Percentiles rank a stretch among this genome's conserved stretches.
Conservation (phyloP, 2,888 invertebrate genomes). For the Oligia latruncula region DNA sequence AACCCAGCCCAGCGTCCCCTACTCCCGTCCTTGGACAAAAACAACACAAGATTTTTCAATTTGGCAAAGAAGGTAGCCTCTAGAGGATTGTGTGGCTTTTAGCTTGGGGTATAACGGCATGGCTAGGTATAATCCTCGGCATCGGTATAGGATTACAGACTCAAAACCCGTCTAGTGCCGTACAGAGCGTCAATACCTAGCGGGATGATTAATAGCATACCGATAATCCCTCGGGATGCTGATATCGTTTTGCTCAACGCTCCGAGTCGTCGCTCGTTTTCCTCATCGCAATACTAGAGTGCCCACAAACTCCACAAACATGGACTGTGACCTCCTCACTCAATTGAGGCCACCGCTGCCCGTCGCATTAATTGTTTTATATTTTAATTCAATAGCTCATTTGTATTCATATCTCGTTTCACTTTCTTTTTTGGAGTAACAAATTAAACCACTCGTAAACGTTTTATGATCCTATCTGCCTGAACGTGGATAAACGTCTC, state of each 20-base stretch:
- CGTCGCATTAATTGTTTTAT: slow-evolving; percentile 51
- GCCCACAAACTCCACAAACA: slow-evolving; percentile 54
- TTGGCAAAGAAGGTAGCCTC: slow-evolving; percentile 64
- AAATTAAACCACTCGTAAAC: slow-evolving; percentile 61
- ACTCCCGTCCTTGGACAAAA: slow-evolving; percentile 51
- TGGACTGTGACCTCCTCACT: slow-evolving; percentile 28
- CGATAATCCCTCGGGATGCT: slow-evolving; percentile 77
- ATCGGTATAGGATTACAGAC: slow-evolving; percentile 69
- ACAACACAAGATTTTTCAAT: slow-evolving; percentile 69
- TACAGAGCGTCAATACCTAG: slow-evolving; percentile 76
- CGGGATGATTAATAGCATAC: slow-evolving; percentile 81
- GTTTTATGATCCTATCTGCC: slow-evolving; percentile 52
- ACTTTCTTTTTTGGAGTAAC: slow-evolving; percentile 70
- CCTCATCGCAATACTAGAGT: slow-evolving; percentile 42
- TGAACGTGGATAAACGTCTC: slow-evolving; percentile 13
- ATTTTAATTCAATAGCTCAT: slow-evolving; percentile 63
- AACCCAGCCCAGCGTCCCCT: slow-evolving; percentile 33
- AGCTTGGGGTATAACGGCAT: slow-evolving; percentile 52
- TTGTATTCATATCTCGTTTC: slow-evolving; percentile 64
- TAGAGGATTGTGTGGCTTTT: slow-evolving; percentile 55
- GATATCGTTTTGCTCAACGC: slow-evolving; percentile 73
- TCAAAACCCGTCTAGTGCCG: slow-evolving; percentile 68
- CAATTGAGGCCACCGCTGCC: slow-evolving; percentile 42
- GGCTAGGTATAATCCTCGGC: slow-evolving; percentile 70
- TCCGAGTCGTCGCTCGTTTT: slow-evolving; percentile 43